phyloP scores from a whole-genome alignment of 2,797 vertebrate genomes.

The Hyperoplus immaculatus region DNA sequence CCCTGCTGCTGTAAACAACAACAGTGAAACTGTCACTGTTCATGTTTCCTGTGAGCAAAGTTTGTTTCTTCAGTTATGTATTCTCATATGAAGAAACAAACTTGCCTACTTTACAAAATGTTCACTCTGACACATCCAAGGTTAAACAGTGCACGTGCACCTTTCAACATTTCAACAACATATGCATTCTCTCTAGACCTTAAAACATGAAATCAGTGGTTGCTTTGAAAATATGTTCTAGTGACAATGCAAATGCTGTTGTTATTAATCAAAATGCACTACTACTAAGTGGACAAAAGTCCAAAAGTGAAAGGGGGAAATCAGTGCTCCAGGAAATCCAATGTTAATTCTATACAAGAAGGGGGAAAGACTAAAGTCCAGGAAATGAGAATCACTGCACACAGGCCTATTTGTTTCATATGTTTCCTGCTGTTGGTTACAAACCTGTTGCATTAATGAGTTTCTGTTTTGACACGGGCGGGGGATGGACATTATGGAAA shows the following conservation, averaged over 20 bases:
- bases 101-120: too few species aligned
- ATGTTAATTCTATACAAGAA: not conserved
- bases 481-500: slow-evolving; percentile 26
- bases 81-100: too few species aligned
- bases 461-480: slow-evolving; percentile 38
- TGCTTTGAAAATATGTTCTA: too few species aligned
- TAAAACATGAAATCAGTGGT: too few species aligned
- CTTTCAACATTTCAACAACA: too few species aligned
- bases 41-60: too few species aligned
- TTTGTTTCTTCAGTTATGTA: too few species aligned
- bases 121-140: too few species aligned
- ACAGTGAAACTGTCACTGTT: too few species aligned
- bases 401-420: not conserved
- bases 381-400: not conserved
- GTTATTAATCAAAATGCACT: not conserved
- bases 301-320: not conserved
- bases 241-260: not conserved
- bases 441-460: not conserved
- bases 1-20: too few species aligned
- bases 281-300: not conserved
- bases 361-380: not conserved
- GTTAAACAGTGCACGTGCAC: too few species aligned
- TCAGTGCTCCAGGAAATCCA: not conserved
- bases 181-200: too few species aligned
- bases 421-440: not conserved